phyloP scores from a whole-genome alignment of 2,113 vertebrate genomes.

The Periophthalmus modestus region DNA sequence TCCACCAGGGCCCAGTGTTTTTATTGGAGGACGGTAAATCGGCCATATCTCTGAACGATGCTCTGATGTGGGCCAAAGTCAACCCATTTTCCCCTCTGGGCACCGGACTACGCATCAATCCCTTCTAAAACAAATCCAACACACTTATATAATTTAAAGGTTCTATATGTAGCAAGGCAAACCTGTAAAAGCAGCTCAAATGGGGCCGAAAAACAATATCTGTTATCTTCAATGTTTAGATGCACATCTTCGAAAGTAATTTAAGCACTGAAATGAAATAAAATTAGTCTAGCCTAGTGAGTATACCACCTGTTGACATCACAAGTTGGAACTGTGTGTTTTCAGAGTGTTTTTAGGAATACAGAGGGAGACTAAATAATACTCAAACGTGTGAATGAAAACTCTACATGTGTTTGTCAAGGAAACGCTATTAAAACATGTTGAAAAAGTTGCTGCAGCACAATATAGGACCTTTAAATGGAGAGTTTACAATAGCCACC shows the following conservation, averaged over 20 bases:
- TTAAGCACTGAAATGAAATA: too few relatives aligned
- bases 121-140: conserved; percentile 80
- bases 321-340: background rate
- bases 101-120: conserved; percentile 93
- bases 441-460: background rate
- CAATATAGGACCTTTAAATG: background rate
- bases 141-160: background rate
- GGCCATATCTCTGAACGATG: conserved; percentile 91
- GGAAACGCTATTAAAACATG: too few relatives aligned
- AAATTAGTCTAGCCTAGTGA: too few relatives aligned
- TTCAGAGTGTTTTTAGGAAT: too few relatives aligned
- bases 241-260: too few relatives aligned
- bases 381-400: too few relatives aligned
- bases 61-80: conserved; percentile 98
- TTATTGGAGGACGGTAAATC: conserved; percentile 96
- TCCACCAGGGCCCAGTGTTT: conserved; percentile 88
- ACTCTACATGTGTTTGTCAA: too few relatives aligned
- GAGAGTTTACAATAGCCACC: background rate
- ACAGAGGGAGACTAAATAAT: too few relatives aligned
- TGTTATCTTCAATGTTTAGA: background rate
- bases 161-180: background rate
- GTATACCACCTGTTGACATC: background rate
- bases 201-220: background rate
- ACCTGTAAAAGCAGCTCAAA: background rate
- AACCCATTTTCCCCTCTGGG: conserved; percentile 97